Evolutionary conservation across 2,797 vertebrate species (phyloP), one percentile per base, ranked within the genome.

Genomic region (Chaunax sp.): DNA sequence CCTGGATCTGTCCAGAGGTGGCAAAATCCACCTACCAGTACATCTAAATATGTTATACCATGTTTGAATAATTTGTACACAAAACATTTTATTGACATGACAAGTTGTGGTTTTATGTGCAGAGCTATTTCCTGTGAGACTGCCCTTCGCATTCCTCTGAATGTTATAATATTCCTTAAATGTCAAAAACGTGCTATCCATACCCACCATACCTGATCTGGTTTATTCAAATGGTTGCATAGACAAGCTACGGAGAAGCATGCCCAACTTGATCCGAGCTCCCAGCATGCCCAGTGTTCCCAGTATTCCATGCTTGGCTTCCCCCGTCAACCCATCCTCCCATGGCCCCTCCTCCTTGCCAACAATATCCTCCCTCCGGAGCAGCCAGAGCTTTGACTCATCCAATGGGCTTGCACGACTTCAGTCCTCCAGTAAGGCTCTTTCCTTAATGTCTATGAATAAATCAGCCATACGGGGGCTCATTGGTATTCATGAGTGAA

Each of bases 171-270:
- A 12, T 46, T 41, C 20, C 16, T 55, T n/a, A 46, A 30, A 62
- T 64, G 28, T 51, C 57, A 25, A 15, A 64, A 51, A n/a, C 55
- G 12, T 28, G 6, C 6, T 58, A 11, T 66, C 23, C 18, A 61
- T 14, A 5, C 11, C 66, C 60, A 20, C 60, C 51, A 30, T 40
- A 59, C 20, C 44, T 84, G 68, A 72, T 67, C 8, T 49, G 44
- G 22, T 64, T 41, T 74, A 62, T 83, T 78, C 18, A 51, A 78
- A 26, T 81, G 74, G 66, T 75, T 71, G 77, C 87, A 47, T 86
- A 99, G 97, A 99, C 86, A 98, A 97, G 75, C 95, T 99, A 67
- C 93, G 96, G 74, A 95, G 96, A 91, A 99, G 98, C 92, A 99
- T 99, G 98, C 97, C 97, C 72, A 99, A 98, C 82, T 92, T 99